Evolutionary conservation across 2,888 invertebrate species (phyloP), one percentile per base, ranked within the genome.

Genomic region (Pegoplata infirma): DNA sequence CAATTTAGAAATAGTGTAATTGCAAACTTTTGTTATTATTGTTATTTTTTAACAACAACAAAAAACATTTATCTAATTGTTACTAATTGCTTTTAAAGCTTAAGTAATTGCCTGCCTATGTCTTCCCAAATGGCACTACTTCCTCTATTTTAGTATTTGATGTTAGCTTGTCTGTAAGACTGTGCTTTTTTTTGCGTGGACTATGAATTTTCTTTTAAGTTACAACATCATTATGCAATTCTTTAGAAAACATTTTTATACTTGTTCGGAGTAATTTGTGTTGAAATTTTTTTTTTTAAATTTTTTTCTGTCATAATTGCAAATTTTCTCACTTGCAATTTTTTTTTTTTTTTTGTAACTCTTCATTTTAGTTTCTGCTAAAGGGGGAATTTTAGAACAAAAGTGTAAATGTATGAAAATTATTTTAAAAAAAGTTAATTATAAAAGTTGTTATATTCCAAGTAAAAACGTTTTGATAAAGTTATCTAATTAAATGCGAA

Each of bases 51-150:
- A 40, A 40, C 40, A 69, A 69, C 12, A 21, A 47, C 14, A 58
- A 64, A 61, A 66, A 68, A 63, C 46, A 73, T 73, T 77, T 77
- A 63, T 73, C 67, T 78, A 78, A 78, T 73, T 73, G 68, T 73
- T 78, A 64, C 77, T 78, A 78, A 78, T 78, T 73, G 73, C 73
- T 73, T 53, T 73, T 46, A 53, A 73, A 64, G 73, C 73, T 73
- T 36, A 73, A 69, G 51, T 78, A 78, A 76, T 72, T 76, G 72
- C 55, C 56, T 61, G 66, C 46, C 66, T 66, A 76, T 71, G 71
- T 71, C 66, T 76, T 71, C 14, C 46, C 59, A 19, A 53, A 17
- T 71, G 28, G n/a, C n/a, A n/a, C 5, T 76, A 71, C 69, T 76
- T 76, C 71, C 61, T 63, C 72, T 67, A 53, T 25, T 67, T 67